These are phyloP conservation scores for Strongylocentrotus purpuratus DNA, from an alignment of 35 echinoderm and acorn worm species.

Conservation along the genomic window DNA sequence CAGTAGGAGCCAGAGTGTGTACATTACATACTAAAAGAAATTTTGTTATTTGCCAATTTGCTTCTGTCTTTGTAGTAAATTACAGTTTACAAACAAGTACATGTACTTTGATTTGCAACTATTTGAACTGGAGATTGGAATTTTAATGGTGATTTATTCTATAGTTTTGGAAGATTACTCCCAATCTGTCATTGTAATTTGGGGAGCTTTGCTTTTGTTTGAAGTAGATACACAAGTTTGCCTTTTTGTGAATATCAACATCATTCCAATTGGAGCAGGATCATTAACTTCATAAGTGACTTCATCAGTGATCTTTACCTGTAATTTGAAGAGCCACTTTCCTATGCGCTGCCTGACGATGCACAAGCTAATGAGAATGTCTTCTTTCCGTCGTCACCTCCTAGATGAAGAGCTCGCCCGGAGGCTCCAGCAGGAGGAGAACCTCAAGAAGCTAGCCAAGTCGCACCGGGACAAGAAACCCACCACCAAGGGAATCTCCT, in stretches of 20 bases:
- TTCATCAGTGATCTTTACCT: neutral
- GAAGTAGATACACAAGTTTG: neutral
- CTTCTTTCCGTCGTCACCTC: neutral
- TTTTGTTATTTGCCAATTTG: neutral
- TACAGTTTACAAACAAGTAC: neutral
- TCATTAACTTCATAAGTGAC: neutral
- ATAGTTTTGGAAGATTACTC: neutral
- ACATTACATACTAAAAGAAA: neutral
- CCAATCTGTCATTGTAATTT: neutral
- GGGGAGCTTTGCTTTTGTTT: neutral
- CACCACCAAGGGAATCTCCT: neutral
- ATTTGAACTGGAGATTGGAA: neutral
- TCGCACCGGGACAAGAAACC: slow-evolving; percentile 32
- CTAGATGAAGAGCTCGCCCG: slow-evolving; percentile 78
- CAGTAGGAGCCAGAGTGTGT: neutral
- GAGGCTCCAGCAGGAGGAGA: slow-evolving; percentile 75
- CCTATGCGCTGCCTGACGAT: neutral
- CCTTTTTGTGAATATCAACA: neutral
- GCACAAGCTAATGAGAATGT: slow-evolving; percentile 7
- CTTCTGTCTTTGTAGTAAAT: neutral
- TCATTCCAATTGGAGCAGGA: neutral
- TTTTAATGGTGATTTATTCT: neutral
- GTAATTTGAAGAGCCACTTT: neutral
- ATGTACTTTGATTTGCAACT: neutral
- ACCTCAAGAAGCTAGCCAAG: slow-evolving; percentile 54